phyloP scores from a whole-genome alignment of 2,888 invertebrate genomes.

The Allacma fusca region DNA sequence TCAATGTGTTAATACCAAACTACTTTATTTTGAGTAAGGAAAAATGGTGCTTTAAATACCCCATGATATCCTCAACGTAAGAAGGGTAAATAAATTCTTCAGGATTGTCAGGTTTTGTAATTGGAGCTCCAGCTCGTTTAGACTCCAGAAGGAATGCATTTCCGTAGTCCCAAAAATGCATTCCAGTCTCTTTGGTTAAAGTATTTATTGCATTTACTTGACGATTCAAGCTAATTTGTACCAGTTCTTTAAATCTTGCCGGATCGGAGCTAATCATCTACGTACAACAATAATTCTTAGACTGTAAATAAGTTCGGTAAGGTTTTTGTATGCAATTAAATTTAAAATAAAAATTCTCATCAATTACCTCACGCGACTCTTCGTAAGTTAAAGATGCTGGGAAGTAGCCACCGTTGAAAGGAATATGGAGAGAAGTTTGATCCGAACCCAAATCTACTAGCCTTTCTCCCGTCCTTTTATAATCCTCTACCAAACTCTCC shows the following conservation, averaged over 20 bases:
- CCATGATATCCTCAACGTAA: conserved; percentile 73
- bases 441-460: conserved; percentile 71
- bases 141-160: conserved; percentile 73
- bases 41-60: conserved; percentile 63
- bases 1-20: no score
- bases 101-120: conserved; percentile 61
- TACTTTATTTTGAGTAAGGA: no score
- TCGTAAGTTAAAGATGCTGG: conserved; percentile 68
- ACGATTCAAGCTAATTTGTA: conserved; percentile 68
- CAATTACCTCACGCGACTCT: conserved; percentile 64
- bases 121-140: conserved; percentile 68
- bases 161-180: conserved; percentile 73
- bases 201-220: conserved; percentile 70
- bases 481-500: conserved; percentile 68
- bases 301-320: not conserved
- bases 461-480: conserved; percentile 67
- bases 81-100: conserved; percentile 69
- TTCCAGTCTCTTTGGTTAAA: conserved; percentile 65
- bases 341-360: not conserved
- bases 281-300: conserved; percentile 19
- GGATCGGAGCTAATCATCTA: conserved; percentile 67
- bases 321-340: no score
- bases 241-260: conserved; percentile 66
- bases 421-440: conserved; percentile 72
- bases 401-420: conserved; percentile 71